Conservation (phyloP, 2,888 invertebrate species). For the Nephrotoma appendiculata region DNA sequence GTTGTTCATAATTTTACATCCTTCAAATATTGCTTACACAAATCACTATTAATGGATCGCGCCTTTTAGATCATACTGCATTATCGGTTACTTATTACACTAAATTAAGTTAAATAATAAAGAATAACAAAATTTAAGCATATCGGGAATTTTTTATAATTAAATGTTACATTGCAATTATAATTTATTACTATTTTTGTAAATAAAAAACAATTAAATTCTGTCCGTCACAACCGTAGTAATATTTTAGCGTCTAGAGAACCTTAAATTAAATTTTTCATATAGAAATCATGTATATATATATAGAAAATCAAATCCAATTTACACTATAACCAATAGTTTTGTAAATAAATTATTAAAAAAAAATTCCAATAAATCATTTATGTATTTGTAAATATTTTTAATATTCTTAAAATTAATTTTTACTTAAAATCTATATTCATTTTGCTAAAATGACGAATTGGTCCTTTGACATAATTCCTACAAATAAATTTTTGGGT, state of each 20-base stretch:
- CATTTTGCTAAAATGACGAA: not conserved
- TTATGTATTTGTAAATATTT: not conserved
- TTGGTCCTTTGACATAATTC: constrained; percentile 6
- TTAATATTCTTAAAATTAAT: not conserved
- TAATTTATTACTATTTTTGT: not conserved
- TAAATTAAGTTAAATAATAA: no score
- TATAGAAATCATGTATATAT: no score
- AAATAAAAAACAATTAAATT: not conserved
- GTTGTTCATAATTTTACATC: no score
- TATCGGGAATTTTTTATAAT: no score
- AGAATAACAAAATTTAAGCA: no score
- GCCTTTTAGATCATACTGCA: no score
- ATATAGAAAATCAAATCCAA: not conserved
- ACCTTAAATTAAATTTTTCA: no score
- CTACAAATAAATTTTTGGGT: not conserved
- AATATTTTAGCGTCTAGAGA: no score
- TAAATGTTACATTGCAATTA: no score
- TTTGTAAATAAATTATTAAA: not conserved
- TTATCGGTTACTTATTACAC: no score
- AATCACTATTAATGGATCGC: no score
- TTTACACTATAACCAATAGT: not conserved
- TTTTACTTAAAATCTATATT: not conserved
- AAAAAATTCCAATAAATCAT: not conserved
- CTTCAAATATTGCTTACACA: no score
- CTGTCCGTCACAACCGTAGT: not conserved